Percentiles rank a stretch among this genome's conserved stretches.
These are phyloP conservation scores for Eleutherodactylus coqui DNA, from an alignment of 2,797 vertebrate genomes.

Conservation along the genomic window DNA sequence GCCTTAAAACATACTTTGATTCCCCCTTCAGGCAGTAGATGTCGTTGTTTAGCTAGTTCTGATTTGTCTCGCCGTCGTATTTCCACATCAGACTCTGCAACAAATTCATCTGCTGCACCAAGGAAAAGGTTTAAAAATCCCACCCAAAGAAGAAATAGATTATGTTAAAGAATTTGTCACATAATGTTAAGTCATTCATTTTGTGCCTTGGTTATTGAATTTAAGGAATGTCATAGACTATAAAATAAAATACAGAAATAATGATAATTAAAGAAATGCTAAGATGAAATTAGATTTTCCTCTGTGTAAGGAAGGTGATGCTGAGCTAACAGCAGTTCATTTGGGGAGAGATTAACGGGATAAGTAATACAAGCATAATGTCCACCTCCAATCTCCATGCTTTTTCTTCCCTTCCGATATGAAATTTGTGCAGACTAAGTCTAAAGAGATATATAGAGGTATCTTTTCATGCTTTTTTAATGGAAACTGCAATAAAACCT, in stretches of 20 bases:
- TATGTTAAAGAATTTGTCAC: conserved; percentile 37
- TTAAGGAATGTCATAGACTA: conserved; percentile 18
- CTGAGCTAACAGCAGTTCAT: background rate
- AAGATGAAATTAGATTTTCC: background rate
- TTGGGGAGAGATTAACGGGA: conserved; percentile 3
- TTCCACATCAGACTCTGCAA: background rate
- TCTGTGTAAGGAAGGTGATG: conserved; percentile 5
- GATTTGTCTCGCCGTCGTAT: background rate
- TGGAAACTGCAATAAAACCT: no score
- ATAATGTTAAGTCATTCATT: conserved; percentile 41
- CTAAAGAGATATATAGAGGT: background rate
- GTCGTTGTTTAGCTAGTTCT: conserved; percentile 50
- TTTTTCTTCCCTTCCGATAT: background rate
- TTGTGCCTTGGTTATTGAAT: conserved; percentile 18
- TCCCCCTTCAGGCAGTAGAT: conserved; percentile 27
- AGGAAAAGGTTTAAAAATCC: conserved; percentile 6
- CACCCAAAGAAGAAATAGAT: conserved; percentile 24
- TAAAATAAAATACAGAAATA: conserved; percentile 22
- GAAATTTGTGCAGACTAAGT: background rate
- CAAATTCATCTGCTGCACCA: conserved; percentile 20
- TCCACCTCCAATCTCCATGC: background rate
- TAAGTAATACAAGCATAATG: background rate
- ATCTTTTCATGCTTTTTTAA: background rate
- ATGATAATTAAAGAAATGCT: conserved; percentile 27
- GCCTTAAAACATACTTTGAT: background rate